Base-by-base conservation (phyloP, 1,140 invertebrate species). In the Neodiprion lecontei region DNA sequence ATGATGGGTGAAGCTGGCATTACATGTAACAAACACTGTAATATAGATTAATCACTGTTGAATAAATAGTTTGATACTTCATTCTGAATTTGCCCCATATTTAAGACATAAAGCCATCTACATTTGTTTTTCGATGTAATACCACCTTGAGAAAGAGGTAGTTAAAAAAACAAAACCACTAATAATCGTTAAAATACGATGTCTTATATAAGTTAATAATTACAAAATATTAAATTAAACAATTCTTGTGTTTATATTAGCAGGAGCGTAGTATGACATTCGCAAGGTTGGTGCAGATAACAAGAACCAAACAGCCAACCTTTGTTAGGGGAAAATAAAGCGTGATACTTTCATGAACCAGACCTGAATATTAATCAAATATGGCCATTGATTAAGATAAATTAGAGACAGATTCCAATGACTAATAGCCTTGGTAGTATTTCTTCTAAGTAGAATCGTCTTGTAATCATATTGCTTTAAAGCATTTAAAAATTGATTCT, bases 131-230 rank as follows among this genome's bases (percentile, higher is more conserved):
- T 17, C 17, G 21, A 21, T 49, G 23, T 48, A 71, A 70, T 72
- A 72, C 53, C 23, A 49, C 17, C 48, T 72, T 53, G 10, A n/a
- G 53, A 72, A 53, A 28, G 48, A 66, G 47, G 17, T 66, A 28
- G 53, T 17, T 72, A 72, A 72, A n/a, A 73, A 73, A 48, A 28
- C 17, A 67, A 73, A 67, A 66, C 72, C 68, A 68, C 48, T 67
- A 68, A 40, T 23, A 28, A 17, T 50, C 21, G 70, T 71, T 71
- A 71, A 40, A 71, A 71, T 71, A 71, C 70, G 47, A 12, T 71
- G 48, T 71, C 70, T 71, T 71, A 50, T 47, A 48, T 48, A 48
- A 71, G 48, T 47, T 71, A 71, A 47, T 47, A 71, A 47, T 71
- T 47, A 40, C 23, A 71, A 71, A 71, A 71, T 17, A 71, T 71